Evolutionary conservation across 2,797 vertebrate species (phyloP).

Genomic region (Huso huso): DNA sequence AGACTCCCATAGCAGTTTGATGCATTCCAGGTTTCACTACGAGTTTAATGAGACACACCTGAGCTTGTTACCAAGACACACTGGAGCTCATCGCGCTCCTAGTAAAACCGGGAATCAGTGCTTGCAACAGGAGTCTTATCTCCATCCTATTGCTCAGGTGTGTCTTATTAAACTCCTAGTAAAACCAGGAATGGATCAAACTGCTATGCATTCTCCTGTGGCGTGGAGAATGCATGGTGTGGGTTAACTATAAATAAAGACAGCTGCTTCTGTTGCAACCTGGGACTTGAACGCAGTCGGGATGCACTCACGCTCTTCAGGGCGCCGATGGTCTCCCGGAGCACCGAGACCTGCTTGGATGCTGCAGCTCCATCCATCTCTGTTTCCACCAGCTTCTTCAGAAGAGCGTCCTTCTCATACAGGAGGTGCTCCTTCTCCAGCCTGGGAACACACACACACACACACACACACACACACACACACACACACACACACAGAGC

Average conservation of each 20-base stretch:
- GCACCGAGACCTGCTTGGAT: slow-evolving; percentile 67
- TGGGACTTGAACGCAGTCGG: background rate
- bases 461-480: slow-evolving; percentile 24
- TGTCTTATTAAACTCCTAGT: no score
- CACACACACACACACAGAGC: slow-evolving; percentile 7
- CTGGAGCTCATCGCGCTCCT: no score
- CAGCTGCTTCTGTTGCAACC: no score
- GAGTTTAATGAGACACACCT: background rate
- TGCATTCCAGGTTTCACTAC: background rate
- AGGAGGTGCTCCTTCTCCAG: slow-evolving; percentile 52
- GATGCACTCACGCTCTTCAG: slow-evolving; percentile 57
- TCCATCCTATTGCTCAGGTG: no score
- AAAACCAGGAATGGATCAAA: no score
- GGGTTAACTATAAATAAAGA: no score
- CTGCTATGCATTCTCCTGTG: no score
- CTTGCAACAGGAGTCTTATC: no score
- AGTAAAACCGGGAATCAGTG: no score
- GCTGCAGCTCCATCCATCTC: slow-evolving; percentile 76
- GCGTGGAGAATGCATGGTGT: no score
- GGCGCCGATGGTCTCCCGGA: slow-evolving; percentile 66
- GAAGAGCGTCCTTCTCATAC: slow-evolving; percentile 67
- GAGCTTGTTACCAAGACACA: no score
- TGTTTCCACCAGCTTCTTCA: slow-evolving; percentile 72
- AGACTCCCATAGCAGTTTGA: background rate
- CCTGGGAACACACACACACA: slow-evolving; percentile 44